These are phyloP conservation scores for Cercopithecus mona DNA, from an alignment of 2,113 vertebrate genomes.

Conservation along the genomic window DNA sequence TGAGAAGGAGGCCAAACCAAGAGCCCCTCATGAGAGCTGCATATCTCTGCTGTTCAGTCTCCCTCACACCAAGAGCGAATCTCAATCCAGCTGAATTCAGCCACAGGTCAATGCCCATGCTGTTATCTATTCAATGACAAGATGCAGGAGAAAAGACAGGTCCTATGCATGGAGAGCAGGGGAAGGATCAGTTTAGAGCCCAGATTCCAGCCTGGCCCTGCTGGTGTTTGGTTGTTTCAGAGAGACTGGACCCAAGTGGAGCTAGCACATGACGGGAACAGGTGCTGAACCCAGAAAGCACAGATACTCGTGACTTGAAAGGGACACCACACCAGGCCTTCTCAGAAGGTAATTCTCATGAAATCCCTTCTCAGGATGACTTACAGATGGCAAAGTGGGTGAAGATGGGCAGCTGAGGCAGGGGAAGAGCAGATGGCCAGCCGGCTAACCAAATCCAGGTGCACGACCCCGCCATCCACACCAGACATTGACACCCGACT, in stretches of 20 bases:
- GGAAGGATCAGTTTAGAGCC: not conserved
- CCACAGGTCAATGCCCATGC: not conserved
- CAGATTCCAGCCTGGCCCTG: not conserved
- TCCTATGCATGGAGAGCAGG: not conserved
- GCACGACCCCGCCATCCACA: too few species aligned
- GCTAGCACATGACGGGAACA: not conserved
- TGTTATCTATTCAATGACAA: not conserved
- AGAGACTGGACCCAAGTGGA: not conserved
- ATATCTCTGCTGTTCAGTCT: not conserved
- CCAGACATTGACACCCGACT: rapidly evolving
- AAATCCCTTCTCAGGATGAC: not conserved
- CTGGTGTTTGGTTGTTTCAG: not conserved
- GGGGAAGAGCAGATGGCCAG: not conserved
- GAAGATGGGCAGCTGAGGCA: not conserved
- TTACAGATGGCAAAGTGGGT: rapidly evolving
- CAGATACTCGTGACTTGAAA: not conserved
- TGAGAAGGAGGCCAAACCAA: not conserved
- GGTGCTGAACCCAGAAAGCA: not conserved
- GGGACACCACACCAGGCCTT: not conserved
- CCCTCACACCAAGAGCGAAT: not conserved
- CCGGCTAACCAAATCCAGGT: too few species aligned
- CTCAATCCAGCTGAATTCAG: not conserved
- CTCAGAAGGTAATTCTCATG: not conserved
- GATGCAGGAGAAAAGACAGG: not conserved
- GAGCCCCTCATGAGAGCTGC: not conserved